Percentiles rank a stretch among this genome's conserved stretches.
These are phyloP conservation scores for Caenorhabditis panamensis DNA, from an alignment of 2,888 invertebrate genomes.

Conservation along the genomic window DNA sequence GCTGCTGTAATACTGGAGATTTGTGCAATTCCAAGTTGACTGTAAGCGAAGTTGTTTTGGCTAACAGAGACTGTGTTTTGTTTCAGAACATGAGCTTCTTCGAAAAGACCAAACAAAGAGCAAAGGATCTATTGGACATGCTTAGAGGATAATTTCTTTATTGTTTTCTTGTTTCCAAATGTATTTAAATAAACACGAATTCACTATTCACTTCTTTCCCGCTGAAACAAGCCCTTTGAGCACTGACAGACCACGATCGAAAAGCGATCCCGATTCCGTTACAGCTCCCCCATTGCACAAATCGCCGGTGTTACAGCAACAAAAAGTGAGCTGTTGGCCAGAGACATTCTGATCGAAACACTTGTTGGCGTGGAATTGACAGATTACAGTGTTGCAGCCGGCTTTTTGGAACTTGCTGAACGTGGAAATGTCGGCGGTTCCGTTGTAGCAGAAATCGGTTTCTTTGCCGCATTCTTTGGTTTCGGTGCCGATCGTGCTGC, in stretches of 20 bases:
- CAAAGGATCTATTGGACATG: conserved; percentile 61
- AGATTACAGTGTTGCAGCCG: conserved; percentile 66
- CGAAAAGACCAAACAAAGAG: conserved; percentile 60
- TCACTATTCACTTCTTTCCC: conserved; percentile 30
- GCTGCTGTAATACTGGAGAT: conserved; percentile 70
- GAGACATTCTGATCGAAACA: conserved; percentile 64
- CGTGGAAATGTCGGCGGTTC: conserved; percentile 59
- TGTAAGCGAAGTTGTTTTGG: conserved; percentile 20
- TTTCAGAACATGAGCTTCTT: conserved; percentile 65
- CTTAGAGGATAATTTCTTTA: conserved; percentile 40
- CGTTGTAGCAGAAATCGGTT: conserved; percentile 68
- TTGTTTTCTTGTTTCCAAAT: background rate
- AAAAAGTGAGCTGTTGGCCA: conserved; percentile 62
- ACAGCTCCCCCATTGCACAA: conserved; percentile 65
- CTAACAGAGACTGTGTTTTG: background rate
- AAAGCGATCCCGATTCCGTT: conserved; percentile 53
- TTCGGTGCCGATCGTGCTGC: conserved; percentile 65
- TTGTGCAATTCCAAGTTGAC: conserved; percentile 69
- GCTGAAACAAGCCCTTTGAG: conserved; percentile 57
- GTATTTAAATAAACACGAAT: conserved; percentile 13
- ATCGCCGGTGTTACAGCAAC: conserved; percentile 66
- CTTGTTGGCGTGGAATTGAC: conserved; percentile 65
- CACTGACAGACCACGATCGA: conserved; percentile 60
- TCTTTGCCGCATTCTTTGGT: conserved; percentile 67
- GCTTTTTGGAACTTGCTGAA: conserved; percentile 66